These are phyloP conservation scores for Isoperla grammatica DNA, from an alignment of 2,888 invertebrate species.

Conservation along the genomic window DNA sequence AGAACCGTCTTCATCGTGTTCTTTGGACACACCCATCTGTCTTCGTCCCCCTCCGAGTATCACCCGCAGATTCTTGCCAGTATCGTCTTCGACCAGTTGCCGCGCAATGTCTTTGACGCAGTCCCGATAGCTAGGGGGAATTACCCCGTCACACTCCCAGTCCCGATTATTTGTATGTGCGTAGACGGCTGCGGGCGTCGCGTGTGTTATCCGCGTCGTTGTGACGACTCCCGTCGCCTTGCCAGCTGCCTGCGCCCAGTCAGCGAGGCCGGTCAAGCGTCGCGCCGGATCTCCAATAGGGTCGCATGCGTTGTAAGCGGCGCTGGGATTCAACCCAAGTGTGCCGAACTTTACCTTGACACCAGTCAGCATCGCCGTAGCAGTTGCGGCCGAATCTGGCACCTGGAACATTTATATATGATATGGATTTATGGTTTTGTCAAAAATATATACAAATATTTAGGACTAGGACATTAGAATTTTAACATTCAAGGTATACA, in stretches of 20 bases:
- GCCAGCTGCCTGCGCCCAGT: conserved; percentile 50
- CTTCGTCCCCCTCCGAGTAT: conserved; percentile 58
- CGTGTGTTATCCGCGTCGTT: conserved; percentile 59
- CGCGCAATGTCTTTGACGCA: conserved; percentile 53
- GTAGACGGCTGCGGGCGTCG: conserved; percentile 56
- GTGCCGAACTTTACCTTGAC: conserved; percentile 54
- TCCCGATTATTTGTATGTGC: conserved; percentile 51
- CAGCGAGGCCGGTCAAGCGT: conserved; percentile 42
- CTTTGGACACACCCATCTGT: conserved; percentile 42
- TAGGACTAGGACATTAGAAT: too few species aligned
- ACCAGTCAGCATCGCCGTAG: conserved; percentile 60
- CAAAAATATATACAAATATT: too few species aligned
- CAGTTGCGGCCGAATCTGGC: conserved; percentile 64
- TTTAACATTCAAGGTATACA: too few species aligned
- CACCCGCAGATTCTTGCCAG: conserved; percentile 47
- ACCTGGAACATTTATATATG: conserved; percentile 40
- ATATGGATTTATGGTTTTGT: too few species aligned
- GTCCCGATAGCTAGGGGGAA: conserved; percentile 34
- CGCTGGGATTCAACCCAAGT: conserved; percentile 49
- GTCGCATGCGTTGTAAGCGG: conserved; percentile 44
- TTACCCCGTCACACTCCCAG: conserved; percentile 54
- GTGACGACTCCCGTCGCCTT: conserved; percentile 57
- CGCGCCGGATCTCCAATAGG: conserved; percentile 37
- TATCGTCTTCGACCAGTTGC: conserved; percentile 56
- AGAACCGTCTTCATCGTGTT: conserved; percentile 37